Evolutionary conservation across 2,797 vertebrate genomes (phyloP), one percentile per base, ranked within the genome.

Genomic region (Phoebastria nigripes): DNA sequence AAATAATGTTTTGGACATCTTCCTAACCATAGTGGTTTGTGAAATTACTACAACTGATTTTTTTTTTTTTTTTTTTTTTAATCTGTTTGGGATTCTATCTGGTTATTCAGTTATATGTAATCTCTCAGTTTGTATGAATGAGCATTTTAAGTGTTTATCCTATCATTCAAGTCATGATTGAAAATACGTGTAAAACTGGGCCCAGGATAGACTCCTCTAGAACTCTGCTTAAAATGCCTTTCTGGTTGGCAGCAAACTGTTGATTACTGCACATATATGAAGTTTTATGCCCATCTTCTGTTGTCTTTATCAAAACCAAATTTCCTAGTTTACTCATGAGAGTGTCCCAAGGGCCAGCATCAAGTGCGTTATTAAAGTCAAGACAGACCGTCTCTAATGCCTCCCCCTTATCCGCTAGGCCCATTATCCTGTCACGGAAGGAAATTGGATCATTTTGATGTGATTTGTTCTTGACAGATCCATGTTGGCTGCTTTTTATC

Each of bases 401-500:
- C 25, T 93, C 21, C 31, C 44, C 74, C 59, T 90, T 77, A 70
- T 73, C 92, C 92, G 33, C 67, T 67, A 62, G 70, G 24, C 19
- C 70, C 63, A 73, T 94, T 97, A 80, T 35, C 42, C 35, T 93
- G 74, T 85, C 63, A 44, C 2, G 1, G 55, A 77, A 87, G 67
- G 81, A 89, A 96, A 96, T 66, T 80, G 86, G 66, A 93, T 95
- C 20, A 35, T 93, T 96, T 86, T 84, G 77, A 83, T 87, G 92
- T 84, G 92, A 92, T 96, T 93, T 92, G 42, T 56, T 93, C 92
- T 52, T 90, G 93, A 87, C 86, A 84, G 89, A 93, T 70, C 90
- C 86, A 22, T 73, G 74, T 94, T 90, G 88, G 42, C 83, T 82
- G 83, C 80, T 90, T 91, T 95, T 96, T 93, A 89, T 94, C 92